Percentiles rank a stretch among this genome's conserved stretches.
Conservation (phyloP, 2,888 invertebrate species). For the Mimachlamys varia region DNA sequence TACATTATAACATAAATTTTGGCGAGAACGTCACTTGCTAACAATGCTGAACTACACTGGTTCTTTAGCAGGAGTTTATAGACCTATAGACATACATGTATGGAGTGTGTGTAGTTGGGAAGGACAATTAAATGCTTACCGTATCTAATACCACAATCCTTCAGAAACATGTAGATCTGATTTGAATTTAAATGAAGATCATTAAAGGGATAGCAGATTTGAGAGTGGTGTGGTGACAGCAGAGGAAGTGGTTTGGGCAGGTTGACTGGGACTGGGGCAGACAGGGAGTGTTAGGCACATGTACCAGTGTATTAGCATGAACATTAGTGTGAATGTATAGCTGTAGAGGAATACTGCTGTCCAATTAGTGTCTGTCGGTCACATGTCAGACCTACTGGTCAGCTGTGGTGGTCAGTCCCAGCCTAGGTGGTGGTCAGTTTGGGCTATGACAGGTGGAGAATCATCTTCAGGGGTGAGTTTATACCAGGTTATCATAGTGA, state of each 20-base stretch:
- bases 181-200: constrained; percentile 36
- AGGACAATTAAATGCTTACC: constrained; percentile 28
- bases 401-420: constrained; percentile 19
- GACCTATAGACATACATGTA: background rate
- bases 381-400: constrained; percentile 15
- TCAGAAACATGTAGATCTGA: background rate
- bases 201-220: constrained; percentile 2
- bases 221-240: background rate
- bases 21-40: background rate
- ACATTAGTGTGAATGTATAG: background rate
- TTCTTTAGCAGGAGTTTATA: background rate
- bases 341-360: background rate
- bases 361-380: constrained; percentile 15
- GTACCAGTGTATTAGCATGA: background rate
- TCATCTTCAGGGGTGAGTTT: background rate
- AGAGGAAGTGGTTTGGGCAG: background rate
- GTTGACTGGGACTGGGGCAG: background rate
- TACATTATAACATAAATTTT: background rate
- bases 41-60: background rate
- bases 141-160: constrained; percentile 9
- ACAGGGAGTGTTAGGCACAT: background rate
- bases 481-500: background rate
- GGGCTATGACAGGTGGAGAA: background rate
- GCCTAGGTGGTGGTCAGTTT: constrained; percentile 4
- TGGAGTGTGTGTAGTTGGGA: background rate